phyloP scores from a whole-genome alignment of 1,140 invertebrate genomes.

The Bombus difficillimus region DNA sequence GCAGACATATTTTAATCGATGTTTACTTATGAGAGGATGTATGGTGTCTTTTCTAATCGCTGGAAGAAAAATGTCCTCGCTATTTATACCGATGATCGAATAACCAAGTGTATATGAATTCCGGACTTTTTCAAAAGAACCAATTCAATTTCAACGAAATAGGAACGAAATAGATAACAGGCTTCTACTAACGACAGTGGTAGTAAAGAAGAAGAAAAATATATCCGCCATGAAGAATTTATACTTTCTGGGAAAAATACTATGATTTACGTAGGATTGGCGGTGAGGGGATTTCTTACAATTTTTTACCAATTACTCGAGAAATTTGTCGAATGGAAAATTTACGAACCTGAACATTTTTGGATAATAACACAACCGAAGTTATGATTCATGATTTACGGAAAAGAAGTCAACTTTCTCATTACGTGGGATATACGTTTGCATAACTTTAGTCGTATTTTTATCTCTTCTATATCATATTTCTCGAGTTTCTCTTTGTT shows the following conservation, averaged over 20 bases:
- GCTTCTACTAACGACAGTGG: background rate
- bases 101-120: background rate
- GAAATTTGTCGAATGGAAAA: constrained; percentile 28
- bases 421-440: constrained; percentile 51
- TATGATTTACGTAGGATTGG: constrained; percentile 25
- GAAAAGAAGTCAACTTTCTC: constrained; percentile 49
- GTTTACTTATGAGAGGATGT: constrained; percentile 10
- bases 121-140: background rate
- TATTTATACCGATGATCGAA: background rate
- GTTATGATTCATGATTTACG: constrained; percentile 32
- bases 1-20: constrained; percentile 2
- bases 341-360: constrained; percentile 40
- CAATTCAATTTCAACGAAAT: background rate
- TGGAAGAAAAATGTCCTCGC: constrained; percentile 23
- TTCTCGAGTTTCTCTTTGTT: constrained; percentile 46
- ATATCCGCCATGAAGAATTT: constrained; percentile 10
- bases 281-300: constrained; percentile 10
- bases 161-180: background rate
- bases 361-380: constrained; percentile 32
- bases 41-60: constrained; percentile 9
- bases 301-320: background rate
- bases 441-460: constrained; percentile 56
- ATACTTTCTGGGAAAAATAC: background rate
- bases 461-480: constrained; percentile 51
- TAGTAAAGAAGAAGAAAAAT: constrained; percentile 15